These are phyloP conservation scores for Saturnia pavonia DNA, from an alignment of 2,888 invertebrate species.

Conservation along the genomic window DNA sequence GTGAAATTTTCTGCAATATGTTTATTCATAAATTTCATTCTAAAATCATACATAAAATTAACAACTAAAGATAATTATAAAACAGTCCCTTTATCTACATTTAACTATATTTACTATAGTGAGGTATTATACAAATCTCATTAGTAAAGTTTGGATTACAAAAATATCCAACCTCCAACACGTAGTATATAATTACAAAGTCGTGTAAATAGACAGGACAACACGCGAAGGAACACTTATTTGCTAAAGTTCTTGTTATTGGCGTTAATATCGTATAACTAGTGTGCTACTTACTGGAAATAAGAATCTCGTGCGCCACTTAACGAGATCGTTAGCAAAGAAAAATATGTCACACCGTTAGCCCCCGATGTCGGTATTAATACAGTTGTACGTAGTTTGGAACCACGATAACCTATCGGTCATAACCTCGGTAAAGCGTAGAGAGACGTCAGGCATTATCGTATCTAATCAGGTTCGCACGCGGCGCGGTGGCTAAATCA, in stretches of 20 bases:
- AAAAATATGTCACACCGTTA: constrained; percentile 76
- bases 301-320: constrained; percentile 60
- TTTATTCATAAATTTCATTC: neutral
- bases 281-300: constrained; percentile 52
- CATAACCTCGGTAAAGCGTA: constrained; percentile 53
- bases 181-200: neutral
- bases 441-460: constrained; percentile 73
- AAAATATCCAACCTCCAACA: neutral
- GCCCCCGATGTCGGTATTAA: constrained; percentile 57
- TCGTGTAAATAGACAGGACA: constrained; percentile 20
- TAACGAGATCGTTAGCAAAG: constrained; percentile 67
- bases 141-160: neutral
- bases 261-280: constrained; percentile 54
- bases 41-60: constrained; percentile 9
- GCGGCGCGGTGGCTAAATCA: constrained; percentile 81
- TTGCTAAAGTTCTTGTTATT: constrained; percentile 49
- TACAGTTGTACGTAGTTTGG: constrained; percentile 66
- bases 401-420: constrained; percentile 74
- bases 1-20: neutral
- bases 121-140: neutral
- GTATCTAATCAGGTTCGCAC: constrained; percentile 81
- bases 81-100: neutral
- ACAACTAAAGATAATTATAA: neutral
- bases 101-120: neutral
- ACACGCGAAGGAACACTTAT: constrained; percentile 42